phyloP scores from a whole-genome alignment of 2,797 vertebrate genomes.

The Rhinoraja longicauda region DNA sequence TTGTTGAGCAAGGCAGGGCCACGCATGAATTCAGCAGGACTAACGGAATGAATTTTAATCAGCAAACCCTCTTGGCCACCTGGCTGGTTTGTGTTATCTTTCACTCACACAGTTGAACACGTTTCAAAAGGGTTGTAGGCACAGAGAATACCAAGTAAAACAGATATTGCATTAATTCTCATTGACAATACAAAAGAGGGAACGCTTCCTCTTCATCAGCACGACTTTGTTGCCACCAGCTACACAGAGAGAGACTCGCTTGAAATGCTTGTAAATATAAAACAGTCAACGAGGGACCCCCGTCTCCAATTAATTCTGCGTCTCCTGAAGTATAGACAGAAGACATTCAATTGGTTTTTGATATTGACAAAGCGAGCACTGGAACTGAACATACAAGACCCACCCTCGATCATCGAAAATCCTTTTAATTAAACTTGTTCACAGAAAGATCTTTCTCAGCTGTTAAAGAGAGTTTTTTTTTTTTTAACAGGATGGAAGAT shows the following conservation, averaged over 20 bases:
- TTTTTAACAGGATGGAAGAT: neutral
- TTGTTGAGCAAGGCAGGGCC: neutral
- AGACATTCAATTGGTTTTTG: neutral
- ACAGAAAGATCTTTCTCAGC: conserved; percentile 1
- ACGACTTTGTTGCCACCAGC: neutral
- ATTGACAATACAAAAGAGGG: neutral
- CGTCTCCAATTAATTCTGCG: neutral
- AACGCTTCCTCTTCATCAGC: neutral
- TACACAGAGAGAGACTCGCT: neutral
- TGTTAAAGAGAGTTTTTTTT: neutral
- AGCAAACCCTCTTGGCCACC: neutral
- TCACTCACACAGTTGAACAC: neutral
- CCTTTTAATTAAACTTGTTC: too few species aligned
- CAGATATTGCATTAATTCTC: neutral
- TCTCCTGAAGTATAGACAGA: neutral
- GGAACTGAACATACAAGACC: neutral
- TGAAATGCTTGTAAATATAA: neutral
- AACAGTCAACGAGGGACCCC: neutral
- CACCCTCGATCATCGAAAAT: neutral
- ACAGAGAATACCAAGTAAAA: neutral
- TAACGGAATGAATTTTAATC: neutral
- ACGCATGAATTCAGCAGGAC: neutral
- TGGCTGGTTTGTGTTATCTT: neutral
- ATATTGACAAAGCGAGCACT: neutral
- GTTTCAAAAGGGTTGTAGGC: neutral